Evolutionary conservation across 2,797 vertebrate genomes (phyloP).

Genomic region (Cyclopterus lumpus): DNA sequence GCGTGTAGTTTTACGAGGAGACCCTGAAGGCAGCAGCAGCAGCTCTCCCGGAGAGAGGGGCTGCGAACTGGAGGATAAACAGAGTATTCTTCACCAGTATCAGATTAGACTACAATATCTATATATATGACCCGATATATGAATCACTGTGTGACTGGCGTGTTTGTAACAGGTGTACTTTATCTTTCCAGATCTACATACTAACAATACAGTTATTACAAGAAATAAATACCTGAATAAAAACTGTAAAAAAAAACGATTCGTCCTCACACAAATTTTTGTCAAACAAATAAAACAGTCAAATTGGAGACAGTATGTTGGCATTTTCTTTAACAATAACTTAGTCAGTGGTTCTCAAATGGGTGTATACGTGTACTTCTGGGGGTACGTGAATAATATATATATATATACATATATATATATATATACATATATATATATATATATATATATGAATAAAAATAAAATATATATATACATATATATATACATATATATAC

Average conservation of each 20-base stretch:
- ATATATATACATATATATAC: no score
- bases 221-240: no score
- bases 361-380: no score
- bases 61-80: conserved; percentile 9
- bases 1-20: conserved; percentile 8
- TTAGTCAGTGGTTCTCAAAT: no score
- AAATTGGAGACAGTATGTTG: background rate
- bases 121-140: background rate
- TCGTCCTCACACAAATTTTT: background rate
- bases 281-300: background rate
- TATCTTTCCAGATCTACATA: no score
- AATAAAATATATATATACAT: no score
- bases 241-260: background rate
- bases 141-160: background rate
- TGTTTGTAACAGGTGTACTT: background rate
- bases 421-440: no score
- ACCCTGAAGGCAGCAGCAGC: conserved; percentile 32
- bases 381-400: no score
- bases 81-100: background rate
- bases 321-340: background rate
- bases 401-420: no score
- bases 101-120: background rate
- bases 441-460: no score
- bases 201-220: background rate
- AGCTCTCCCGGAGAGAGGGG: conserved; percentile 15